These are phyloP conservation scores for Xanthorhoe designata DNA, from an alignment of 2,888 invertebrate species.

Conservation along the genomic window DNA sequence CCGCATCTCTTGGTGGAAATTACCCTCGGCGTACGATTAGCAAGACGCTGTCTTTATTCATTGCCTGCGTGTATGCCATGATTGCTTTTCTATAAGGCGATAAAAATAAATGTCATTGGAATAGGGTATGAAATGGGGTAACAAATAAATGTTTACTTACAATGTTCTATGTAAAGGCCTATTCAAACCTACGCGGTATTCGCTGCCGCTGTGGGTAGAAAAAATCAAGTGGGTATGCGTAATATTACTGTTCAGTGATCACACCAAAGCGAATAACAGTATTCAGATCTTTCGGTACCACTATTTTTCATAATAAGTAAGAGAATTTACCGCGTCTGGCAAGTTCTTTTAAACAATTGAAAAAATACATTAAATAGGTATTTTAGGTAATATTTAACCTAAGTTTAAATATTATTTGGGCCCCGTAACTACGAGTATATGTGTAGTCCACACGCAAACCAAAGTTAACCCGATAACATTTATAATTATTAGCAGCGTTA, in stretches of 20 bases:
- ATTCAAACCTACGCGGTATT: too few relatives aligned
- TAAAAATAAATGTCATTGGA: slow-evolving; percentile 16
- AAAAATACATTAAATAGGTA: too few relatives aligned
- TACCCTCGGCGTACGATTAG: slow-evolving; percentile 26
- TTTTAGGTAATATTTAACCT: too few relatives aligned
- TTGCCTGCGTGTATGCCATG: slow-evolving; percentile 18
- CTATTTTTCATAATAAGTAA: too few relatives aligned
- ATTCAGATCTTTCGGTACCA: too few relatives aligned
- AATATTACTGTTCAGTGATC: too few relatives aligned
- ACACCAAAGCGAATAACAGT: too few relatives aligned
- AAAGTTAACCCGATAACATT: slow-evolving; percentile 7
- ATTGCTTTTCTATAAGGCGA: slow-evolving; percentile 23
- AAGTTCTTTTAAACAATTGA: too few relatives aligned
- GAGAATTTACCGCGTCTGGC: too few relatives aligned
- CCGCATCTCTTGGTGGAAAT: slow-evolving; percentile 15
- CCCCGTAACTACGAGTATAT: background rate
- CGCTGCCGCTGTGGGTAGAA: too few relatives aligned
- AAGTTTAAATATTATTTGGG: too few relatives aligned
- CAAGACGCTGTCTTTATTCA: slow-evolving; percentile 23
- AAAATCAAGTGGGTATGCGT: background rate
- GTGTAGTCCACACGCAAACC: slow-evolving; percentile 13
- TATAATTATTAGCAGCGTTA: slow-evolving; percentile 2
- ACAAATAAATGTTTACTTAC: background rate
- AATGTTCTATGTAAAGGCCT: background rate
- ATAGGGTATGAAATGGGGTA: background rate